phyloP scores from a whole-genome alignment of 2,797 vertebrate species.

The Cuniculus paca region DNA sequence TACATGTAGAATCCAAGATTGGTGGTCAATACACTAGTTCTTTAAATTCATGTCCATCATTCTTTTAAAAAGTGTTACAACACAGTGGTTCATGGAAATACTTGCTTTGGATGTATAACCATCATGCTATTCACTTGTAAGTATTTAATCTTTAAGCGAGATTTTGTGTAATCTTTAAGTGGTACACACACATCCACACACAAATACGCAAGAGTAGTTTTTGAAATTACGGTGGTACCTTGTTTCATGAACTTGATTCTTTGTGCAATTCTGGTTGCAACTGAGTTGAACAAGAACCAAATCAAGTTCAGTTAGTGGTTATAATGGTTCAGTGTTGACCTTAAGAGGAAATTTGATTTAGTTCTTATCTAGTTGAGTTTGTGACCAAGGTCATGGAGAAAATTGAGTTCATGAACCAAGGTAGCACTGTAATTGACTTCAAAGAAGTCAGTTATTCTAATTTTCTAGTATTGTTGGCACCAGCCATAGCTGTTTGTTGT shows the following conservation, averaged over 20 bases:
- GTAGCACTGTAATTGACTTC: neutral
- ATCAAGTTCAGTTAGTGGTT: neutral
- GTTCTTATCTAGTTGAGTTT: neutral
- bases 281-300: neutral
- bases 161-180: too few species aligned
- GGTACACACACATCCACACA: neutral
- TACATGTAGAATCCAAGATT: neutral
- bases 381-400: neutral
- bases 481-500: neutral
- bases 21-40: neutral
- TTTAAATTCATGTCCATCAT: neutral
- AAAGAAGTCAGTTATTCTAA: conserved; percentile 6
- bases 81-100: neutral
- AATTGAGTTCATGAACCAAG: neutral
- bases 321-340: neutral
- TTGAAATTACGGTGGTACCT: neutral
- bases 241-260: neutral
- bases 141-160: neutral
- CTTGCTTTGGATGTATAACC: neutral
- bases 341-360: neutral
- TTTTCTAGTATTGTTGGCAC: conserved; percentile 4
- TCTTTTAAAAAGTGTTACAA: neutral
- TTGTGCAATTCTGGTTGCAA: neutral
- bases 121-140: neutral
- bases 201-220: neutral